Conservation (phyloP, 2,797 vertebrate species). For the Mionectes olivaceus region DNA sequence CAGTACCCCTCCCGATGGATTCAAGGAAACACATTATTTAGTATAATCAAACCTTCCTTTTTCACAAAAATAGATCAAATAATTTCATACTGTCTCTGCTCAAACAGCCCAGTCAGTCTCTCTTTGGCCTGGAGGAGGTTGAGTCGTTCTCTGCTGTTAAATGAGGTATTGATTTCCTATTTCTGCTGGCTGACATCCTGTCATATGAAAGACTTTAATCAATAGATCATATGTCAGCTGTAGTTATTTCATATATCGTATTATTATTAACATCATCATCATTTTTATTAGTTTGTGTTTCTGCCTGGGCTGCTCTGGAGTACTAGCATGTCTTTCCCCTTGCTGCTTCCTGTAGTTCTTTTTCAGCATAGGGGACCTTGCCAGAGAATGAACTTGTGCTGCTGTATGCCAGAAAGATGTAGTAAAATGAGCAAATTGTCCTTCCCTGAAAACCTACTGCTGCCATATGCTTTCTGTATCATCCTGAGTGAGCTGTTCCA, state of each 20-base stretch:
- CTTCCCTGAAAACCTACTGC: not conserved
- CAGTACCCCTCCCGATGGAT: not conserved
- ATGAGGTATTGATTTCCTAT: constrained; percentile 71
- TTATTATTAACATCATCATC: constrained; percentile 62
- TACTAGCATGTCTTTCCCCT: not conserved
- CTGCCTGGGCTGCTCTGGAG: not conserved
- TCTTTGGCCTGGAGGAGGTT: constrained; percentile 20
- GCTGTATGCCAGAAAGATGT: not conserved
- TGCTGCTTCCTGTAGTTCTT: not conserved
- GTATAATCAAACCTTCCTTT: constrained; percentile 9
- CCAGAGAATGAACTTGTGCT: not conserved
- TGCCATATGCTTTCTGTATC: not conserved
- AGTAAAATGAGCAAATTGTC: not conserved
- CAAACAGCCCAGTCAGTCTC: not conserved
- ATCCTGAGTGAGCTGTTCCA: not conserved
- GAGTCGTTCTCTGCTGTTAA: constrained; percentile 40
- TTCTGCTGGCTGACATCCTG: constrained; percentile 55
- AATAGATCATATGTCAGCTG: constrained; percentile 62
- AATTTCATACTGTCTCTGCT: constrained; percentile 17
- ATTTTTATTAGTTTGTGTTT: constrained; percentile 60
- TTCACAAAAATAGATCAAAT: constrained; percentile 25
- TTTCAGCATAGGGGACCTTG: not conserved
- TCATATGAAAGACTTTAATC: constrained; percentile 59
- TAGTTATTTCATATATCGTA: constrained; percentile 56
- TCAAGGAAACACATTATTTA: constrained; percentile 5